Base-by-base conservation (phyloP, 2,797 vertebrate species). In the Monodelphis domestica region DNA sequence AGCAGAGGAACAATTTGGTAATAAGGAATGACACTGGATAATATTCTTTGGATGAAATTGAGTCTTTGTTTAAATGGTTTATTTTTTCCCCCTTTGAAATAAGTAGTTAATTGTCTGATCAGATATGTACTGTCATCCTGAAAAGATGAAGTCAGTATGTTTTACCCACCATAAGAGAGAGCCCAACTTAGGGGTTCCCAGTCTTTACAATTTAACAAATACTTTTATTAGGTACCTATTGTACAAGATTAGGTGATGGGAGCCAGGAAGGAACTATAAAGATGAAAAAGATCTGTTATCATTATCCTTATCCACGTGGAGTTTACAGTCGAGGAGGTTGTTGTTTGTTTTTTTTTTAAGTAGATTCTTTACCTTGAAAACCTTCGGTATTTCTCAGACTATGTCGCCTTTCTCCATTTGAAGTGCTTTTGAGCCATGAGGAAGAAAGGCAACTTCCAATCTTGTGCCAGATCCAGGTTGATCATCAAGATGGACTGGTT, bases 71-170 rank as follows among this genome's bases (percentile, higher is more conserved):
- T 53, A 96, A 91, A 51, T 53, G 94, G 63, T 53, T 94, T 57
- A 52, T 94, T 94, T 89, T n/a, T 53, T 92, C 94, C 93, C 96
- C 89, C 87, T 95, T 97, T 90, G 88, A 93, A 95, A 54, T 89
- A 96, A 91, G 33, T 90, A 87, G 52, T 91, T 51, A 93, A 38
- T 89, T 95, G 38, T 90, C 17, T 14, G 51, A 38, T 95, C 54
- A 52, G 91, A 93, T 53, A 53, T 21, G 29, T 53, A 29, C 87
- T 52, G 28, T 88, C 94, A 89, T 52, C 91, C 91, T 14, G 55
- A 94, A 84, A 6, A 50, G 11, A 95, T 90, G 2, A 29, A 96
- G 90, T 28, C 89, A 51, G 33, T 63, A 91, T 84, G 70, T 26
- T 63, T 91, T 63, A 50, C 3, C 10, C 30, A 5, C 78, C n/a